These are phyloP conservation scores for Pelodytes ibericus DNA, from an alignment of 2,797 vertebrate genomes.

Conservation along the genomic window DNA sequence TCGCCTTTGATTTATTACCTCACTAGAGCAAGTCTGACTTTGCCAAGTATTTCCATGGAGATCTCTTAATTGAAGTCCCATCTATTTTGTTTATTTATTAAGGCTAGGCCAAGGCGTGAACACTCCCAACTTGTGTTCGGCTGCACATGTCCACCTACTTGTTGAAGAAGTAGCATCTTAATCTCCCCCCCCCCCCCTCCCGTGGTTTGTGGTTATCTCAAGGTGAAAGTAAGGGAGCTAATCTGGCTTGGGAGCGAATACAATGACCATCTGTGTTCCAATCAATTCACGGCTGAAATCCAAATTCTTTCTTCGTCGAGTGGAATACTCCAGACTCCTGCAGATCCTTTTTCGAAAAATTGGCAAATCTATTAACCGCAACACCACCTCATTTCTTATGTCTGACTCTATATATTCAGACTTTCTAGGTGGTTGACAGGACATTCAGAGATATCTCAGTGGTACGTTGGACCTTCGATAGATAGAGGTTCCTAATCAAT, in stretches of 20 bases:
- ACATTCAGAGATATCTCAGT: not conserved
- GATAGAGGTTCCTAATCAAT: conserved; percentile 19
- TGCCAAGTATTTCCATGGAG: conserved; percentile 37
- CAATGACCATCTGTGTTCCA: conserved; percentile 47
- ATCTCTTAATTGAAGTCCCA: conserved; percentile 39
- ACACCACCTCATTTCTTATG: conserved; percentile 18
- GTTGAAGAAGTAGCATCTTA: conserved; percentile 28
- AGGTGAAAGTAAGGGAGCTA: conserved; percentile 54
- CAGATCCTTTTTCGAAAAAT: conserved; percentile 38
- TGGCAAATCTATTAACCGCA: conserved; percentile 22
- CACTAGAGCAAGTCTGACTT: conserved; percentile 46
- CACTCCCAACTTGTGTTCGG: conserved; percentile 25
- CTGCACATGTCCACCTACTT: conserved; percentile 55
- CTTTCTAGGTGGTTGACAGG: too few relatives aligned
- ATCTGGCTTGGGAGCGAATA: conserved; percentile 48
- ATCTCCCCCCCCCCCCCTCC: conserved; percentile 26
- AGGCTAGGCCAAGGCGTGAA: not conserved
- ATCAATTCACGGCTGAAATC: conserved; percentile 25
- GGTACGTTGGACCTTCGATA: conserved; percentile 21
- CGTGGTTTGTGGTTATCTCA: conserved; percentile 26
- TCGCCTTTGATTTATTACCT: conserved; percentile 62
- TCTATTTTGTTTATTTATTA: conserved; percentile 39
- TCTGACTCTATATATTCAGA: conserved; percentile 29
- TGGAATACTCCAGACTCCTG: conserved; percentile 1
- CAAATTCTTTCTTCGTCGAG: conserved; percentile 30